Conservation (phyloP, 2,113 vertebrate species). For the Phrynosoma blainvillii region DNA sequence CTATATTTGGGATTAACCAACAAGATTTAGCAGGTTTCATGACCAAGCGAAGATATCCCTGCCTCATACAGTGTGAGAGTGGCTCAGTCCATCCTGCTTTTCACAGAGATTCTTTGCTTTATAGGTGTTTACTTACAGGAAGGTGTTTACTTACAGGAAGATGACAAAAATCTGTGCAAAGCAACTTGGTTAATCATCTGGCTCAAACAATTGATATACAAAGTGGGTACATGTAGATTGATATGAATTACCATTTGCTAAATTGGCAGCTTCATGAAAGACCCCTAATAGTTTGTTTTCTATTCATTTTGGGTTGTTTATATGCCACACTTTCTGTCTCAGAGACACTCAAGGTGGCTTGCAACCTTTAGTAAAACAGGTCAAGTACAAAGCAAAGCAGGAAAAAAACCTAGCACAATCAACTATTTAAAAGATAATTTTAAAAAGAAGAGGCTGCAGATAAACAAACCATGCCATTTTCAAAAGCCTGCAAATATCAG, state of each 20-base stretch:
- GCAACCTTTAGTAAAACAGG: background rate
- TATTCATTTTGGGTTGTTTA: background rate
- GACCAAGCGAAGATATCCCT: background rate
- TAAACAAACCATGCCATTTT: background rate
- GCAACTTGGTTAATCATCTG: background rate
- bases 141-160: background rate
- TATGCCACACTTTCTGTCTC: background rate
- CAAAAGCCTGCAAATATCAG: background rate
- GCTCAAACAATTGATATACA: background rate
- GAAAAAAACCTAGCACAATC: background rate
- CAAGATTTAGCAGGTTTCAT: background rate
- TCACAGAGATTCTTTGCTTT: background rate
- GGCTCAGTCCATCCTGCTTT: background rate
- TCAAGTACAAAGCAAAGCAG: background rate
- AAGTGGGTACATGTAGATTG: background rate
- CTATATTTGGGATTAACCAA: no score
- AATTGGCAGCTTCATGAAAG: background rate
- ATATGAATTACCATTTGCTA: background rate
- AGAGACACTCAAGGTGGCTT: background rate
- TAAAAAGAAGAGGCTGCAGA: background rate
- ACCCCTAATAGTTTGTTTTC: background rate
- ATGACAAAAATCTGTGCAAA: background rate
- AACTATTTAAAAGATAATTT: background rate
- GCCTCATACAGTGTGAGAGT: background rate
- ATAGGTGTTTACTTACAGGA: background rate